Conservation (phyloP, 2,797 vertebrate genomes). For the Lacerta bilineata region DNA sequence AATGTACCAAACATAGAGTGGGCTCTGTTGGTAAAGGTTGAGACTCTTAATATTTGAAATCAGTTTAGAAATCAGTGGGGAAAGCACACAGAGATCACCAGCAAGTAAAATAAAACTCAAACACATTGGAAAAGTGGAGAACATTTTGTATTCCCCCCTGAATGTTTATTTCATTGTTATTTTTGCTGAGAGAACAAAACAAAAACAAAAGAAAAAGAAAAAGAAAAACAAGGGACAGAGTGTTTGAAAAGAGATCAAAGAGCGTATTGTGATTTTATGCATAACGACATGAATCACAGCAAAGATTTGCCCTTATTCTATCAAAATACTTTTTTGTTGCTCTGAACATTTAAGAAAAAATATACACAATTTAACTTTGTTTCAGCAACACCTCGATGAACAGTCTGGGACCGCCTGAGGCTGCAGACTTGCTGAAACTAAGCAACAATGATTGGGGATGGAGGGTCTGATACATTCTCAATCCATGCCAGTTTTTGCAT, state of each 20-base stretch:
- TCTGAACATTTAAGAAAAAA: background rate
- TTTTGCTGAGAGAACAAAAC: slow-evolving; percentile 32
- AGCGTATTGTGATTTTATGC: background rate
- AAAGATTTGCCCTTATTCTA: background rate
- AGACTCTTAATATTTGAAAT: background rate
- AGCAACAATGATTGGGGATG: too few species aligned
- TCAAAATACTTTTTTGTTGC: background rate
- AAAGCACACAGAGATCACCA: slow-evolving; percentile 1
- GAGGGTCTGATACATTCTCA: too few species aligned
- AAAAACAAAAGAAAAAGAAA: background rate
- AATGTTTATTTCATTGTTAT: slow-evolving; percentile 34
- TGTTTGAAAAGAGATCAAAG: slow-evolving; percentile 41
- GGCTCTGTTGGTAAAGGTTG: background rate
- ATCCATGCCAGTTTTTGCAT: too few species aligned
- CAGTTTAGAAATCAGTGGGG: slow-evolving; percentile 20
- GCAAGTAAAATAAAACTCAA: background rate
- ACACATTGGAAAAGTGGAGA: slow-evolving; percentile 1
- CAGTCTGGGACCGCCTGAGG: background rate
- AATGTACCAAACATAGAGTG: background rate
- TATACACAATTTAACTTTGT: background rate
- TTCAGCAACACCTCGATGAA: slow-evolving; percentile 5
- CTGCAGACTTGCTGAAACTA: too few species aligned
- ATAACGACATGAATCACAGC: slow-evolving; percentile 5
- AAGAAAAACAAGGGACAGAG: background rate
- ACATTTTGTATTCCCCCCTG: slow-evolving; percentile 9